Conservation (phyloP, 2,113 vertebrate species). For the Lepus americanus region DNA sequence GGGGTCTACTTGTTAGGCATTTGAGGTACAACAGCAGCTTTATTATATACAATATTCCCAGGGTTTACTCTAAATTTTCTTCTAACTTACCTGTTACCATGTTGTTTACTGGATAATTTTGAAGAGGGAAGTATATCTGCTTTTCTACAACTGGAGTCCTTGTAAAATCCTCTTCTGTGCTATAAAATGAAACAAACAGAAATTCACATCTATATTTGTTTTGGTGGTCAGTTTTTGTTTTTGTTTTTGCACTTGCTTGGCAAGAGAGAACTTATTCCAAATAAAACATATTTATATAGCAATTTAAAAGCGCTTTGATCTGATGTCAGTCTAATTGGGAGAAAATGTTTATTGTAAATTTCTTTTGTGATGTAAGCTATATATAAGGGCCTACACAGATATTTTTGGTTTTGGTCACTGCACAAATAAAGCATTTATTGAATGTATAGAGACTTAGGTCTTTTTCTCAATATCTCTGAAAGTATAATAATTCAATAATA, state of each 20-base stretch:
- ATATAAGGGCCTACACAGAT: not conserved
- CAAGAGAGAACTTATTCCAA: constrained; percentile 52
- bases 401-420: constrained; percentile 33
- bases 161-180: constrained; percentile 63
- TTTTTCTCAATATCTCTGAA: constrained; percentile 33
- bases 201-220: not conserved
- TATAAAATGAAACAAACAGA: constrained; percentile 72
- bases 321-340: constrained; percentile 16
- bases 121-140: constrained; percentile 82
- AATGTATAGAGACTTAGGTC: not conserved
- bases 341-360: constrained; percentile 51
- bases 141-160: constrained; percentile 74
- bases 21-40: not conserved
- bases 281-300: not conserved
- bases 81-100: constrained; percentile 86
- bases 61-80: constrained; percentile 35
- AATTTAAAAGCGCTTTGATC: constrained; percentile 43
- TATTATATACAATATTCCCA: not conserved
- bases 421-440: constrained; percentile 45
- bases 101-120: constrained; percentile 87
- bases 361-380: constrained; percentile 56
- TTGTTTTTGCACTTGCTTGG: not conserved
- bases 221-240: not conserved
- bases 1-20: not conserved
- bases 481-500: constrained; percentile 38